Conservation (phyloP, 92 coral and sea anemone genomes). For the Heteractis magnifica region DNA sequence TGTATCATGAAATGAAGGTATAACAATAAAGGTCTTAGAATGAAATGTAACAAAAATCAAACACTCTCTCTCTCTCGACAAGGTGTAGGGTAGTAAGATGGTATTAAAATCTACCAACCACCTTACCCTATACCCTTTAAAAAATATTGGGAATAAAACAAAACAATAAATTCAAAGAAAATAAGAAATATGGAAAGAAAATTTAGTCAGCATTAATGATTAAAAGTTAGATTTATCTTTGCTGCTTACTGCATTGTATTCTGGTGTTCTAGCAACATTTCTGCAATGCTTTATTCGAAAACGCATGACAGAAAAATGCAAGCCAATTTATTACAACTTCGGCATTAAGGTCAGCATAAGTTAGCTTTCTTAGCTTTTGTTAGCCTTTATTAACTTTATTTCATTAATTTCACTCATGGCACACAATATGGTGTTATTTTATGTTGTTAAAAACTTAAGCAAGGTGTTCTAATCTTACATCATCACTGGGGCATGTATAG, state of each 20-base stretch:
- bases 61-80: background rate
- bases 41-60: slow-evolving; percentile 5
- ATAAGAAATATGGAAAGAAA: background rate
- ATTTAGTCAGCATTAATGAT: background rate
- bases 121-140: background rate
- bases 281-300: background rate
- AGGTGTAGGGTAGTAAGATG: background rate
- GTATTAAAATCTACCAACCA: background rate
- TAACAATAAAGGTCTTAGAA: slow-evolving; percentile 80
- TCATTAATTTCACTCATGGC: too few species aligned
- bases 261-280: background rate
- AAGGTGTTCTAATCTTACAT: too few species aligned
- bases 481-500: too few species aligned
- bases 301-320: background rate
- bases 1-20: slow-evolving; percentile 86
- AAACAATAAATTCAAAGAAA: background rate
- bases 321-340: too few species aligned
- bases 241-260: background rate
- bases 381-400: too few species aligned
- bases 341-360: too few species aligned
- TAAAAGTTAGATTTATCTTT: background rate
- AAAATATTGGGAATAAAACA: background rate
- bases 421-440: too few species aligned
- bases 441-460: too few species aligned
- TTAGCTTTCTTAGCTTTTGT: too few species aligned